Conservation (phyloP, 2,113 vertebrate species). For the Lophius piscatorius region DNA sequence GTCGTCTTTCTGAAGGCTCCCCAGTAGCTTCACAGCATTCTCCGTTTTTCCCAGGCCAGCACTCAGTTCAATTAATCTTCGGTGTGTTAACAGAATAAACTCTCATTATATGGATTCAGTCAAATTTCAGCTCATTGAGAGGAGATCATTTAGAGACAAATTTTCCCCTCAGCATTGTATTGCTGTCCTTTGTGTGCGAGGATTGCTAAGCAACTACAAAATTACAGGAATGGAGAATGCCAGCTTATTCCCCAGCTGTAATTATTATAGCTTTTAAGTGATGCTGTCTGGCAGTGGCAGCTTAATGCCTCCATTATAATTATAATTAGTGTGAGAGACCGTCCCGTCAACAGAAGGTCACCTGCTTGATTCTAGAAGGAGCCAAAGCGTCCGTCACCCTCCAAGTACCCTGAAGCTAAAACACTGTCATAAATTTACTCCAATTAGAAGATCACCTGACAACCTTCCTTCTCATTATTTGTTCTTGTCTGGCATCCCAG, state of each 20-base stretch:
- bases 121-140: conserved; percentile 7
- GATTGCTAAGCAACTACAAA: conserved; percentile 33
- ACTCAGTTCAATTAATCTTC: too few species aligned
- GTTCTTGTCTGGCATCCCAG: too few species aligned
- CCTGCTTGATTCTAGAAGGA: conserved; percentile 1
- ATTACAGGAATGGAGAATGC: conserved; percentile 16
- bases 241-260: background rate
- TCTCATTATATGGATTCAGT: too few species aligned
- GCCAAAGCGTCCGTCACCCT: background rate
- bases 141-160: background rate
- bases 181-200: background rate
- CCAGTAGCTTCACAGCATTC: too few species aligned
- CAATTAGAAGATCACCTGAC: background rate
- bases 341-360: conserved; percentile 7
- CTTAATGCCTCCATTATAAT: conserved; percentile 23
- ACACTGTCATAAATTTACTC: background rate
- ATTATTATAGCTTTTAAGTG: conserved; percentile 27
- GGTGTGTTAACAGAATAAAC: too few species aligned
- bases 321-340: conserved; percentile 23
- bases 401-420: too few species aligned
- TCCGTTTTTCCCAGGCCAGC: too few species aligned
- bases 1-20: too few species aligned
- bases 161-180: conserved; percentile 15
- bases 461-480: background rate
- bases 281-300: conserved; percentile 9